Base-by-base conservation (phyloP, 1,140 invertebrate species). In the Dendroctonus ponderosae region DNA sequence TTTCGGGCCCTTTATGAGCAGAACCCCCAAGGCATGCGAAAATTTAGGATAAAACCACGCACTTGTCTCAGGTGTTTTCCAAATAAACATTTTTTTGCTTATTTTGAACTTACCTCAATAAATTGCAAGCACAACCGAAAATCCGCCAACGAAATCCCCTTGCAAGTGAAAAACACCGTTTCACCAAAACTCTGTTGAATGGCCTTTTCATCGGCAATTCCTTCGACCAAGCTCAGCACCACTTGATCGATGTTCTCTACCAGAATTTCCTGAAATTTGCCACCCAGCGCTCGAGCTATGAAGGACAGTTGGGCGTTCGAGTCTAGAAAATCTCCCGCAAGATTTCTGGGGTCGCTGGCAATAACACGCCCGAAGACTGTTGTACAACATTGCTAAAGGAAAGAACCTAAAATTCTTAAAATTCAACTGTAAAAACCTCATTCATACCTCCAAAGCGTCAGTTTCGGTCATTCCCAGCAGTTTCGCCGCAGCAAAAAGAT, bases 391-490 rank as follows among this genome's bases (percentile, higher is more conserved):
- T 59, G 52, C 71, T 74, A 52, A 68, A 73, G 62, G 12, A 50
- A 38, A 49, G 39, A 56, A 7, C n/a, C 11, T 41, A 56, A n/a
- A 52, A 7, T 52, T 42, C 52, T n/a, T 26, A 6, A 62, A 52
- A 51, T 64, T 64, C 11, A 15, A 37, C 15, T 37, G n/a, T 53
- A 40, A 14, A 46, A 12, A 39, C 6, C 11, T 7, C 56, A 26
- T 26, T 26, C 26, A 26, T 60, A 67, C 73, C 71, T 82, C 75
- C 8, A 82, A 68, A 0, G 80, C 43, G 44, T 79, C 26, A 6
- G 59, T 26, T 15, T 82, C 76, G 0, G 70, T 44, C 40, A 76
- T 54, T 5, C 69, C 69, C n/a, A 80, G 12, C 53, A 66, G 53
- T 11, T 75, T 58, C 8, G 68, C 70, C 6, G 63, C 67, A 41